phyloP scores from a whole-genome alignment of 2,888 invertebrate genomes.

The Nebria brevicollis region DNA sequence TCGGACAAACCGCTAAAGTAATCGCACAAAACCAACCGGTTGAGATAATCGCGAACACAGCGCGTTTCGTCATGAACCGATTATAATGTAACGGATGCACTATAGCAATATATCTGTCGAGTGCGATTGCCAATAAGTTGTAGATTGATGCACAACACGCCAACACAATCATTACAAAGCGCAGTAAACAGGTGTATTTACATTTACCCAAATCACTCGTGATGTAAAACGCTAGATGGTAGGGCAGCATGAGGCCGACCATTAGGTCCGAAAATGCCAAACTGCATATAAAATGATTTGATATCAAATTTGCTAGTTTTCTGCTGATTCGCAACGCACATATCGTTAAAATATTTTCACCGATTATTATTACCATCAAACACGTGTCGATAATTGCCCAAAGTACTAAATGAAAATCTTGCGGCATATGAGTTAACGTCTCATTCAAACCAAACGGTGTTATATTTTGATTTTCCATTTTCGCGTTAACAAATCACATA shows the following conservation, averaged over 20 bases:
- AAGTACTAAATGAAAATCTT: slow-evolving; percentile 21
- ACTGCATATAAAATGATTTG: slow-evolving; percentile 82
- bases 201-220: slow-evolving; percentile 68
- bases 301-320: slow-evolving; percentile 74
- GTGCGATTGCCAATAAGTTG: slow-evolving; percentile 81
- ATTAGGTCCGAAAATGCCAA: slow-evolving; percentile 82
- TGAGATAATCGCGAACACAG: slow-evolving; percentile 71
- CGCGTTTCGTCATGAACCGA: slow-evolving; percentile 77
- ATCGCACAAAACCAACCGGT: slow-evolving; percentile 76
- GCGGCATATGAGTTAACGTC: neutral
- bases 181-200: slow-evolving; percentile 73
- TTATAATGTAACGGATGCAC: slow-evolving; percentile 82
- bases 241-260: slow-evolving; percentile 81
- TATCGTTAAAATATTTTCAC: slow-evolving; percentile 81
- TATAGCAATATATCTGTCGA: slow-evolving; percentile 83
- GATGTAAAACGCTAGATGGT: slow-evolving; percentile 80
- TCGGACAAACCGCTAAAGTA: slow-evolving; percentile 74
- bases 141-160: slow-evolving; percentile 83
- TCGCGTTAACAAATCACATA: neutral
- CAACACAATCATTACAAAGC: slow-evolving; percentile 78
- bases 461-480: neutral
- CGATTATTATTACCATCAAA: slow-evolving; percentile 73
- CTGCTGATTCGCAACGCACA: slow-evolving; percentile 77
- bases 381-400: slow-evolving; percentile 76
- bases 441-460: neutral